Percentiles rank a stretch among this genome's conserved stretches.
Conservation (phyloP, 2,797 vertebrate species). For the Podargus strigoides region DNA sequence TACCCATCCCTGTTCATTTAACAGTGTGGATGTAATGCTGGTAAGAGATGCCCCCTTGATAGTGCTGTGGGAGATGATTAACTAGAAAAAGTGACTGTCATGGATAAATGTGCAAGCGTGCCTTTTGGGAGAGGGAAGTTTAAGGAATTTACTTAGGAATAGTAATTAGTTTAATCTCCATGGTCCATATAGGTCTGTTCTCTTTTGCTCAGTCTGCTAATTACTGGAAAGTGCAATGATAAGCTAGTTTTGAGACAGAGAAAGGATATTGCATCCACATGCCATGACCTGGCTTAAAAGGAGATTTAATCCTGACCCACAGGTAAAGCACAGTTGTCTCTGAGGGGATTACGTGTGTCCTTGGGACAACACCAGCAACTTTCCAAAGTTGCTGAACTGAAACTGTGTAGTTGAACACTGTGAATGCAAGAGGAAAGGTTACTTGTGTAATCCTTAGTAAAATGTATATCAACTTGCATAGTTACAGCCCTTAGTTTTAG, state of each 20-base stretch:
- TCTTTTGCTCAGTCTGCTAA: background rate
- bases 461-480: background rate
- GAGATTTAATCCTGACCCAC: background rate
- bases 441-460: background rate
- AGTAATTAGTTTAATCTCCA: background rate
- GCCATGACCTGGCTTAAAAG: background rate
- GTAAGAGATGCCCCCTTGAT: background rate
- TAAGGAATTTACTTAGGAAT: background rate
- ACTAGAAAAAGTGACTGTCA: background rate
- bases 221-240: background rate
- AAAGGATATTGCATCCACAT: background rate
- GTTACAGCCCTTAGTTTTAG: background rate
- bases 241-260: background rate
- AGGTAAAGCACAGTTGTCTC: background rate
- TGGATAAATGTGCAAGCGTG: background rate
- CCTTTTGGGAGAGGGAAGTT: background rate
- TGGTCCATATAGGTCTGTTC: background rate
- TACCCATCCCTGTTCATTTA: background rate
- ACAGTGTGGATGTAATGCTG: background rate
- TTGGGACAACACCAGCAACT: background rate
- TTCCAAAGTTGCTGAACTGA: background rate
- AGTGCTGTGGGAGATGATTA: background rate
- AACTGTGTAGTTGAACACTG: background rate
- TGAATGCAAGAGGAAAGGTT: background rate
- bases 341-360: background rate